Evolutionary conservation across 1,140 invertebrate species (phyloP).

Genomic region (Bombyx mandarina): DNA sequence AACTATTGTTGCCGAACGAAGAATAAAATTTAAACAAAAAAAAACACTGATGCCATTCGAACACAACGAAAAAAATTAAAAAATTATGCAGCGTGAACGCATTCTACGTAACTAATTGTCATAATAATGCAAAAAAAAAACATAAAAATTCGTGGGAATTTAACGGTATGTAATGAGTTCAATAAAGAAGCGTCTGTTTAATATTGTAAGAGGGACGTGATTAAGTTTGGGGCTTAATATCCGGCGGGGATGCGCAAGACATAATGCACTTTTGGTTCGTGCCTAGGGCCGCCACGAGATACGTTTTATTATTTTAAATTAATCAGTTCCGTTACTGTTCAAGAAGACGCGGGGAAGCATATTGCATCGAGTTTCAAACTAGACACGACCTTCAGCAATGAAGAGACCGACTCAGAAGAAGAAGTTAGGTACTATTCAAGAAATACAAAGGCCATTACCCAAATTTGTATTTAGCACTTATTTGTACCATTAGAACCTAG

Average conservation of each 20-base stretch:
- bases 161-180: slow-evolving; percentile 52
- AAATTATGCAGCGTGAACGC: slow-evolving; percentile 68
- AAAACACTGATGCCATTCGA: slow-evolving; percentile 31
- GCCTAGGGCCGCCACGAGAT: slow-evolving; percentile 35
- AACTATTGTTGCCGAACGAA: slow-evolving; percentile 7
- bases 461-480: too few relatives aligned
- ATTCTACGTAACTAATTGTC: slow-evolving; percentile 60
- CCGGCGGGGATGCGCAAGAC: slow-evolving; percentile 57
- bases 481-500: too few relatives aligned
- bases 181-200: slow-evolving; percentile 48
- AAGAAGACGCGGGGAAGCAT: too few relatives aligned
- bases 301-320: too few relatives aligned
- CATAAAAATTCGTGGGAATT: slow-evolving; percentile 57
- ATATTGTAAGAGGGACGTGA: slow-evolving; percentile 60
- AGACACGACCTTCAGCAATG: too few relatives aligned
- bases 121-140: slow-evolving; percentile 51
- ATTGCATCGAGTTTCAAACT: too few relatives aligned
- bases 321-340: too few relatives aligned
- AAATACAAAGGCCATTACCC: too few relatives aligned
- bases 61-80: slow-evolving; percentile 24
- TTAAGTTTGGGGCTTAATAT: slow-evolving; percentile 64
- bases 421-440: too few relatives aligned
- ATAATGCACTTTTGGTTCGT: slow-evolving; percentile 51
- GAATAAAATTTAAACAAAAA: slow-evolving; percentile 37
- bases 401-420: too few relatives aligned